Conservation (phyloP, 1,140 invertebrate genomes). For the Augochlora pura region DNA sequence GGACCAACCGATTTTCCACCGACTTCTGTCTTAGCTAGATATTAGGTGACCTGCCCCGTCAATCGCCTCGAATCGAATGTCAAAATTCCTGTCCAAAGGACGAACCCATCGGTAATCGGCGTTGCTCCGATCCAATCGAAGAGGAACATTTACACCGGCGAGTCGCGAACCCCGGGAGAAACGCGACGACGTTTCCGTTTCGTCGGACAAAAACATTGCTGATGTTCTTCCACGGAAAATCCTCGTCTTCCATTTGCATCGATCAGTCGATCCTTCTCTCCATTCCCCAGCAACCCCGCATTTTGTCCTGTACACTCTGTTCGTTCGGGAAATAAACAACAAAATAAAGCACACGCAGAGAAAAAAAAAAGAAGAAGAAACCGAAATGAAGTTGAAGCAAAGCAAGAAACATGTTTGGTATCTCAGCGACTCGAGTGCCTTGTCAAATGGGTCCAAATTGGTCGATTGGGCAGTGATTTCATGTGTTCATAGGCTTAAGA, state of each 20-base stretch:
- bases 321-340: no score
- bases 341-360: no score
- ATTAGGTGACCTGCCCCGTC: constrained; percentile 75
- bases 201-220: constrained; percentile 23
- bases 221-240: constrained; percentile 43
- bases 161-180: constrained; percentile 20
- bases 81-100: constrained; percentile 4
- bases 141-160: constrained; percentile 48
- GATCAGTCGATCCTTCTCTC: no score
- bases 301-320: no score
- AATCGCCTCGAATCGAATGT: constrained; percentile 70
- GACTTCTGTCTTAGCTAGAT: constrained; percentile 79
- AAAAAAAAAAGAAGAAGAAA: no score
- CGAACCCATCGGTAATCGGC: constrained; percentile 4
- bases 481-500: constrained; percentile 81
- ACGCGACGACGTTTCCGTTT: constrained; percentile 7
- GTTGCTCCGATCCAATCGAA: constrained; percentile 16
- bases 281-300: neutral
- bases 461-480: constrained; percentile 81
- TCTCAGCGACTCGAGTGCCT: constrained; percentile 74
- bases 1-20: constrained; percentile 80
- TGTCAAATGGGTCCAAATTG: constrained; percentile 78
- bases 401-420: constrained; percentile 30
- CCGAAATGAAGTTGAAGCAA: no score
- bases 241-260: constrained; percentile 49